Conservation (phyloP, 1,140 invertebrate species). For the Plutomurus gul region DNA sequence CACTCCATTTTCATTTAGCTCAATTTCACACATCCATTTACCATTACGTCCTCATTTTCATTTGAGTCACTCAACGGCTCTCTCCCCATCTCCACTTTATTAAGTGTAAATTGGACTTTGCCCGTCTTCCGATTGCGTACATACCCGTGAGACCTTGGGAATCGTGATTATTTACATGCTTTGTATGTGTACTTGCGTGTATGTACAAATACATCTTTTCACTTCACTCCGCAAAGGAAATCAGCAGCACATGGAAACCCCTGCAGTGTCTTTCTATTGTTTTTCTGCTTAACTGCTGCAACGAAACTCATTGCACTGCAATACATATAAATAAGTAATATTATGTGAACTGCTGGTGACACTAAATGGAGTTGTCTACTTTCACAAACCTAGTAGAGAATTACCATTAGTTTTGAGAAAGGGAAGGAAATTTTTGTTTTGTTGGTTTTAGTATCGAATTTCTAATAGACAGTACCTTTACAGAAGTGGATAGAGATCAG, state of each 20-base stretch:
- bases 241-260: too few species aligned
- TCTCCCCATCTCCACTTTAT: neutral
- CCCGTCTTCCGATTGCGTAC: conserved; percentile 16
- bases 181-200: neutral
- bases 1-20: conserved; percentile 52
- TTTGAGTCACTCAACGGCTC: conserved; percentile 18
- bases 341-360: too few species aligned
- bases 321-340: too few species aligned
- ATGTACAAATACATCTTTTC: neutral
- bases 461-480: too few species aligned
- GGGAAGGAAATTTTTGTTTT: too few species aligned
- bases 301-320: too few species aligned
- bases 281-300: too few species aligned
- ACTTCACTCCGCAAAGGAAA: neutral
- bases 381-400: too few species aligned
- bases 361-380: too few species aligned
- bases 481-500: neutral
- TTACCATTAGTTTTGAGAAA: too few species aligned
- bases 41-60: conserved; percentile 34
- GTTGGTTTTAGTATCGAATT: too few species aligned
- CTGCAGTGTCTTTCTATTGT: too few species aligned
- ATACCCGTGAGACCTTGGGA: conserved; percentile 12
- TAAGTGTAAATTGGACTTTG: conserved; percentile 17
- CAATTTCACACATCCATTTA: conserved; percentile 48
- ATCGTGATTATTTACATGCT: neutral